Conservation (phyloP, 2,113 vertebrate species). For the Holacanthus passer region DNA sequence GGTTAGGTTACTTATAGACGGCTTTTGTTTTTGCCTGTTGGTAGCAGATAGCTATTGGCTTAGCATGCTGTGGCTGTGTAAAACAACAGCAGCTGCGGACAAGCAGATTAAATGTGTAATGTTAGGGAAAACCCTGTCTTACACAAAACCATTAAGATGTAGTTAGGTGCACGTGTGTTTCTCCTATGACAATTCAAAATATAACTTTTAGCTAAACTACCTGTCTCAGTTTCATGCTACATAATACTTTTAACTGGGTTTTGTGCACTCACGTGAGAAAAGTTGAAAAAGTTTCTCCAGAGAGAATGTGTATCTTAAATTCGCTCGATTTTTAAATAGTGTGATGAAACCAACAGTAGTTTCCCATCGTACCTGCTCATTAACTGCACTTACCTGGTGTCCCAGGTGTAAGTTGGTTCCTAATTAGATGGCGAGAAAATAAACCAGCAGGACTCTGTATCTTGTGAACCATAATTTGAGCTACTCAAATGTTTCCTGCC, state of each 20-base stretch:
- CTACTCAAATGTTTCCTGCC: conserved; percentile 11
- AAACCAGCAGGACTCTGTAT: conserved; percentile 13
- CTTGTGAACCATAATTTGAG: conserved; percentile 9
- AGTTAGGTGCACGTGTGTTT: background rate
- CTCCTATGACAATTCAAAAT: background rate
- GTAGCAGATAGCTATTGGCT: too few relatives aligned
- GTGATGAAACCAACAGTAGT: background rate
- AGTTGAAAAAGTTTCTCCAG: background rate
- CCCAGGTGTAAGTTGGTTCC: background rate
- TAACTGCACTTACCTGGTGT: conserved; percentile 23
- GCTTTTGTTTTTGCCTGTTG: too few relatives aligned
- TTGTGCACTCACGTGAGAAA: background rate
- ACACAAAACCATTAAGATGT: background rate
- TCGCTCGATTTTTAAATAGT: background rate
- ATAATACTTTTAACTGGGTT: background rate
- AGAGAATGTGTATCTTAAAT: background rate
- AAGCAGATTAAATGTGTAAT: too few relatives aligned
- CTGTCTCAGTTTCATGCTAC: background rate
- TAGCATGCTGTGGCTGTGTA: too few relatives aligned
- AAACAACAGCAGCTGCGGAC: too few relatives aligned
- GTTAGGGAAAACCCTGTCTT: too few relatives aligned
- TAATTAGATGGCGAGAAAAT: background rate
- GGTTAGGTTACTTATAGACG: too few relatives aligned
- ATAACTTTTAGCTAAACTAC: background rate
- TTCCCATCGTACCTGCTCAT: background rate